Percentiles rank a stretch among this genome's conserved stretches.
Conservation (phyloP, 1,140 invertebrate genomes). For the Temnothorax nylanderi region DNA sequence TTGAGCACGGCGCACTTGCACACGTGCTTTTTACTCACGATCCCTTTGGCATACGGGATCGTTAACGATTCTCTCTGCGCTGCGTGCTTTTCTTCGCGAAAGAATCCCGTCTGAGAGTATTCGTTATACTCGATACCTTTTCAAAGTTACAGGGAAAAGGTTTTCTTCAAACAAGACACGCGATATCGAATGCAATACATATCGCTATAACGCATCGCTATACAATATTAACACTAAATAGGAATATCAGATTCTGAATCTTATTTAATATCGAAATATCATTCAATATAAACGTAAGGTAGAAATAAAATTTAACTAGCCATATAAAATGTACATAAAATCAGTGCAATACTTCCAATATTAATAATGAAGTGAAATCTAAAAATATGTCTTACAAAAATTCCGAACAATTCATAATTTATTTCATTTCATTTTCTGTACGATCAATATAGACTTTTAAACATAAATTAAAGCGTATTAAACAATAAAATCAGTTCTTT, state of each 20-base stretch:
- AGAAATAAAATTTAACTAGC: background rate
- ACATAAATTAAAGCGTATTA: background rate
- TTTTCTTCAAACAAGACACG: background rate
- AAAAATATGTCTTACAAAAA: background rate
- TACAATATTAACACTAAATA: background rate
- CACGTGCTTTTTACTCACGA: background rate
- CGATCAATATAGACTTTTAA: background rate
- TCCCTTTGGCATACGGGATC: background rate
- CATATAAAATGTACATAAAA: background rate
- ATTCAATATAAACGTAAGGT: background rate
- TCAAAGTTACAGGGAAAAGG: background rate
- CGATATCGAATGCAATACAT: background rate
- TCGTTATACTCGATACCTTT: background rate
- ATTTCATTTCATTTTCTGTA: background rate
- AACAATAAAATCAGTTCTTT: background rate
- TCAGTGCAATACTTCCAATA: background rate
- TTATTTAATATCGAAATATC: background rate
- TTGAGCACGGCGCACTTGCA: background rate
- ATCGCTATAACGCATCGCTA: background rate
- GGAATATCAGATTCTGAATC: background rate
- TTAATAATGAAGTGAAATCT: background rate
- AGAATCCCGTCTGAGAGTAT: background rate
- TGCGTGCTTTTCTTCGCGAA: slow-evolving; percentile 39
- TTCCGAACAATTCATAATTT: background rate
- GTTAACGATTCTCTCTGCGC: slow-evolving; percentile 24